phyloP scores from a whole-genome alignment of 1,140 invertebrate species.

The Elymnias hypermnestra region DNA sequence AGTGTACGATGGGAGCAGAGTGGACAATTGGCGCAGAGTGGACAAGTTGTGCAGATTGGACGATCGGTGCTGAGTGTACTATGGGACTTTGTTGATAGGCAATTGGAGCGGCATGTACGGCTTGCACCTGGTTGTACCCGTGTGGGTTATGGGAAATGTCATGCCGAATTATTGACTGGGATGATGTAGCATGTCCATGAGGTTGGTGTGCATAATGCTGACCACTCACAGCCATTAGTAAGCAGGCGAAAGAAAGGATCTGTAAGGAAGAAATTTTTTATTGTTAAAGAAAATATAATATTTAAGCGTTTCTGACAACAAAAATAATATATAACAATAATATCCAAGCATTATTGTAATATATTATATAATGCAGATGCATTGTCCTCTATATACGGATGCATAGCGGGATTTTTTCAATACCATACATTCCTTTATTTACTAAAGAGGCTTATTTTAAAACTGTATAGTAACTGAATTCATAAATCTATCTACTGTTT shows the following conservation, averaged over 20 bases:
- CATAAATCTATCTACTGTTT: no score
- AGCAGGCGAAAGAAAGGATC: slow-evolving; percentile 2
- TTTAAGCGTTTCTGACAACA: no score
- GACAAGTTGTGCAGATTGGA: no score
- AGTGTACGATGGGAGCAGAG: neutral
- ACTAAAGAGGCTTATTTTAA: no score
- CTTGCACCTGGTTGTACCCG: slow-evolving; percentile 2
- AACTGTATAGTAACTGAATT: no score
- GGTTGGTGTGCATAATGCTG: slow-evolving; percentile 15
- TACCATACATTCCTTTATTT: no score
- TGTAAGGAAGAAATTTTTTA: neutral
- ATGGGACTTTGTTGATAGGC: slow-evolving; percentile 6
- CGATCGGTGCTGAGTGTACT: no score
- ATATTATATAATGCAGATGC: no score
- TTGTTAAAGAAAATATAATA: neutral
- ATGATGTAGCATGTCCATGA: slow-evolving; percentile 35
- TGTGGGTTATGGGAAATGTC: slow-evolving; percentile 24
- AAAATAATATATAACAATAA: no score
- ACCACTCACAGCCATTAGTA: slow-evolving; percentile 8
- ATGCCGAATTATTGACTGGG: slow-evolving; percentile 42
- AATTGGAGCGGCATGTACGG: slow-evolving; percentile 5
- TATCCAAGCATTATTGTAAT: no score
- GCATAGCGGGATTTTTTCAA: no score
- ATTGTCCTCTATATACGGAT: no score
- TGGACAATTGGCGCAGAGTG: slow-evolving; percentile 7